Conservation (phyloP, 2,797 vertebrate genomes). For the Anas flavirostris region DNA sequence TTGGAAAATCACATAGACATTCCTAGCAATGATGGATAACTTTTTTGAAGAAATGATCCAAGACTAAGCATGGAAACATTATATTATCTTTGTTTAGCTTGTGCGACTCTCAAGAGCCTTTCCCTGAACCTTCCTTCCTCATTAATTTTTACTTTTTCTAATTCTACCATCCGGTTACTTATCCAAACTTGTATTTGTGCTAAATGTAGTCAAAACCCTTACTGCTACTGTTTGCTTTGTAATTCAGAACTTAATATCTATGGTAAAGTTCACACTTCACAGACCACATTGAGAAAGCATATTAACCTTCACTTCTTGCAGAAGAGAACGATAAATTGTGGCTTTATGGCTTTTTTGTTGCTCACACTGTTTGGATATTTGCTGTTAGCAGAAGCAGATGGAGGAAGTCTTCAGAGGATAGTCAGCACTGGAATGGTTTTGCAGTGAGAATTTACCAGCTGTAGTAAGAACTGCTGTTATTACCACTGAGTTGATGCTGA, state of each 20-base stretch:
- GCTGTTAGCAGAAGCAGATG: conserved; percentile 60
- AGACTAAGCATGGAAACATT: not conserved
- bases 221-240: conserved; percentile 23
- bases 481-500: conserved; percentile 19
- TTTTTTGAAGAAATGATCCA: not conserved
- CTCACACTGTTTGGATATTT: conserved; percentile 1
- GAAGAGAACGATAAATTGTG: conserved; percentile 29
- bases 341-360: conserved; percentile 18
- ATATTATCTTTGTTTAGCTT: conserved; percentile 19
- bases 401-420: conserved; percentile 51
- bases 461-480: conserved; percentile 43
- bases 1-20: not conserved
- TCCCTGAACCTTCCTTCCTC: not conserved
- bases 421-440: not conserved
- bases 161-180: not conserved
- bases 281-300: not conserved
- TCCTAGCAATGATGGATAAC: not conserved
- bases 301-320: conserved; percentile 14
- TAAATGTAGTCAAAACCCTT: conserved; percentile 2
- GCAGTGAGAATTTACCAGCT: conserved; percentile 41
- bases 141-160: not conserved
- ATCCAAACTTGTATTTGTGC: not conserved
- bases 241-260: conserved; percentile 28
- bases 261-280: conserved; percentile 8
- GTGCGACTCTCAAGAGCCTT: not conserved